Base-by-base conservation (phyloP, 2,113 vertebrate species). In the Tauraco erythrolophus region DNA sequence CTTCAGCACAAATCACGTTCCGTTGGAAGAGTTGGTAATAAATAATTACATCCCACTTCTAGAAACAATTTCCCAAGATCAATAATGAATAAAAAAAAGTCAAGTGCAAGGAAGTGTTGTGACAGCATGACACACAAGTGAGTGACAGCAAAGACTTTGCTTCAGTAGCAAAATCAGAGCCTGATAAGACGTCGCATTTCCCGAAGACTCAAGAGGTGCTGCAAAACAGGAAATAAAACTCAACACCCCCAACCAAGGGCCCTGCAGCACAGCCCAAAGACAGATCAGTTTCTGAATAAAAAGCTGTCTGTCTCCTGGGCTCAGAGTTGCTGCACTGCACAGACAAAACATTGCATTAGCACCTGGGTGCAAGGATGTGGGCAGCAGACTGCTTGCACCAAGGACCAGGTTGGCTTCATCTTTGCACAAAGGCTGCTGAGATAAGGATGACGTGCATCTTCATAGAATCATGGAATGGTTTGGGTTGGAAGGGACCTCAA, bases 31-130 rank as follows among this genome's bases (percentile, higher is more conserved):
- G 58, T 70, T 7, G 33, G 43, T 95, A 78, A 97, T 97, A 95
- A 93, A 97, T 96, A 97, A 96, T 97, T 54, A 93, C 83, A 90
- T 84, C 88, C 71, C 82, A 70, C 94, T 93, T 89, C 94, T 70
- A 11, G 75, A 95, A 95, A 94, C 89, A 92, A 94, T 97, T 94
- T 90, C 68, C 97, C 92, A 54, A 92, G 96, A 97, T 97, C 90
- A 97, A 97, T 97, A 96, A 96, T 95, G 92, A 94, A 96, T 96
- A 82, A 95, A 92, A 97, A 97, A 56, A 75, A 92, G 39, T 50
- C 75, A 71, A 79, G 82, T 88, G 94, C 89, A 92, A 83, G 93
- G 90, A 70, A 92, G 64, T n/a, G 84, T 58, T 93, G 85, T 84
- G 90, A 93, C 90, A 94, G 60, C 33, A 18, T 35, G 16, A 45